Percentiles rank a stretch among this genome's conserved stretches.
phyloP scores from a whole-genome alignment of 2,113 vertebrate species.

The Cynopterus brachyotis region DNA sequence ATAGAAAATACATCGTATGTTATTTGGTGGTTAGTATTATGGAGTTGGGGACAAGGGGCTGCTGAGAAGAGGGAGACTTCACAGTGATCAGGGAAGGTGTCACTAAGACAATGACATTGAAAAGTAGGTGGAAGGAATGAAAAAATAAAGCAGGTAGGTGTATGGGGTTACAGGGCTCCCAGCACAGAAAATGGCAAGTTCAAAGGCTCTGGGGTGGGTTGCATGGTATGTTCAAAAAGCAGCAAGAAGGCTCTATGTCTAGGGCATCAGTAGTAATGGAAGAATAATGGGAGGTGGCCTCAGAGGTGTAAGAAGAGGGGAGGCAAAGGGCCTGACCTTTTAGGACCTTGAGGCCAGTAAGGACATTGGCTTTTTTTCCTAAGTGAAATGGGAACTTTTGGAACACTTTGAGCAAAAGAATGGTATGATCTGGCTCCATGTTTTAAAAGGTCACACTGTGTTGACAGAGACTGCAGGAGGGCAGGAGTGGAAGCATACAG shows the following conservation, averaged over 20 bases:
- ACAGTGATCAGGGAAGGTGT: background rate
- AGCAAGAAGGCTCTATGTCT: background rate
- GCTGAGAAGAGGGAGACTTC: background rate
- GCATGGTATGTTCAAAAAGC: background rate
- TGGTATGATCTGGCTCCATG: background rate
- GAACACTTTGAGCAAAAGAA: background rate
- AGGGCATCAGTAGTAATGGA: background rate
- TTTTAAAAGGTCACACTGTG: background rate
- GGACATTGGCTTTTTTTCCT: background rate
- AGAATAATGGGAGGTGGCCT: background rate
- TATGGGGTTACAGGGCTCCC: background rate
- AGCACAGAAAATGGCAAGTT: background rate
- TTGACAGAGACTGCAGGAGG: background rate
- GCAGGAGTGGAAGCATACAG: background rate
- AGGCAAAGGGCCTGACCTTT: background rate
- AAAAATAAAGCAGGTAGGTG: background rate
- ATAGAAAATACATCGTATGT: background rate
- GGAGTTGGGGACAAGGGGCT: background rate
- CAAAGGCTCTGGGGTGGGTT: background rate
- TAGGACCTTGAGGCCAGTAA: background rate
- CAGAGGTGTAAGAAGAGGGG: background rate
- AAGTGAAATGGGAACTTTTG: background rate
- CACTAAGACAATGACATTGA: background rate
- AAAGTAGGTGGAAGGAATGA: background rate
- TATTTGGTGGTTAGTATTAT: background rate